Evolutionary conservation across 2,888 invertebrate species (phyloP), one percentile per base, ranked within the genome.

Genomic region (Euspilapteryx auroguttella): DNA sequence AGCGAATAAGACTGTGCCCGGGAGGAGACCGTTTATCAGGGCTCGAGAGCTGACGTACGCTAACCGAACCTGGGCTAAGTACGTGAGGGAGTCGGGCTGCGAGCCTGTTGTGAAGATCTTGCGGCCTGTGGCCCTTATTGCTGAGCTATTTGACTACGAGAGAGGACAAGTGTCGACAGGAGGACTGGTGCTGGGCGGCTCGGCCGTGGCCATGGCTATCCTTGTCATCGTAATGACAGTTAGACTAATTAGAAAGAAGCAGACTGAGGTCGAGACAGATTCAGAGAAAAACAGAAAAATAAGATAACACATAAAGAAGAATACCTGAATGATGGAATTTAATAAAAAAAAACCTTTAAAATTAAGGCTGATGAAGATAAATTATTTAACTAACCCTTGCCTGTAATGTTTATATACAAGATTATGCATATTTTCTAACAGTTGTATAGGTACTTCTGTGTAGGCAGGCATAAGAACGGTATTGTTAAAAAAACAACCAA

Each of bases 51-150:
- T 81, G 14, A 78, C 79, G 1, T 66, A 64, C 32, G 78, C 82
- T 0, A 81, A 80, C 38, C 76, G 85, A 37, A 86, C 86, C 1
- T 86, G 86, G 86, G 85, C 85, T 2, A 85, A 86, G 47, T 86
- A 84, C 40, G 79, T 85, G 4, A 66, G 82, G 30, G 85, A 85
- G 45, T 83, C 84, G 0, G 81, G 79, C 12, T 85, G 85, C 42
- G 79, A 65, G 27, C 78, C 75, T 0, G 71, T 76, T 2, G 77
- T 77, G 4, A 75, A 75, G 37, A 77, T 77, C 31, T 39, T 77
- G 15, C 50, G 59, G 25, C 76, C 77, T 1, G 55, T 75, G 2
- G 73, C 75, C 2, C 44, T 66, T 20, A 45, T 63, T 1, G 45
- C 54, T 2, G 55, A 62, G 8, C 12, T 49, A 1, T 49, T 51